Evolutionary conservation across 1,140 invertebrate genomes (phyloP), one percentile per base, ranked within the genome.

Genomic region (Anagrus nilaparvatae): DNA sequence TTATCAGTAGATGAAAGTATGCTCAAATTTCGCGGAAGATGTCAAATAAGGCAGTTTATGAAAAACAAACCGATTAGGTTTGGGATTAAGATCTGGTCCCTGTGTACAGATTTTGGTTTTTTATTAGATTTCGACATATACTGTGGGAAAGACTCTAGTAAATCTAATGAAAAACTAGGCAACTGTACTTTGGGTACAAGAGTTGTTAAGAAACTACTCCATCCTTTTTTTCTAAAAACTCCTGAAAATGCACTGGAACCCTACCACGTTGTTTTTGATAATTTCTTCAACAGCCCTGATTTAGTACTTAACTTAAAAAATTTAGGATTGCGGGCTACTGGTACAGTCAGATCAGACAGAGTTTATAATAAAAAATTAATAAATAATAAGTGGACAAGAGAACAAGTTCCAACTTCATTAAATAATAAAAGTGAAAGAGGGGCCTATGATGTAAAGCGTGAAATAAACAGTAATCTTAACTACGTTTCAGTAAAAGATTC

Each of bases 401-500:
- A n/a, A n/a, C n/a, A n/a, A n/a, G n/a, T n/a, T n/a, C n/a, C n/a
- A n/a, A 44, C 48, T 36, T 25, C 16, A 9, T 24, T 48, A 9
- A 39, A 43, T 12, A 44, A 51, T 17, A 47, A 49, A 13, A 21
- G 40, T 33, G 2, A 10, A 9, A 40, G 43, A 32, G 50, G 49
- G 7, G 44, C 44, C 25, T 46, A 37, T 44, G 34, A 21, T 4
- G 43, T 39, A 7, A 51, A 46, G 10, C 43, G 48, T 17, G 49
- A 51, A 5, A 3, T 27, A 39, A 48, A 46, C n/a, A 51, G 46
- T 48, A 38, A 40, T 2, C 32, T 49, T 20, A 49, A 52, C 31
- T 52, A 24, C 14, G 47, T 52, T 12, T 49, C 18, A 38, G 16
- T 47, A 9, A 49, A 45, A 39, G 44, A 52, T 38, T 49, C 47